Base-by-base conservation (phyloP, 2,113 vertebrate species). In the Ptychochromis oligacanthus region DNA sequence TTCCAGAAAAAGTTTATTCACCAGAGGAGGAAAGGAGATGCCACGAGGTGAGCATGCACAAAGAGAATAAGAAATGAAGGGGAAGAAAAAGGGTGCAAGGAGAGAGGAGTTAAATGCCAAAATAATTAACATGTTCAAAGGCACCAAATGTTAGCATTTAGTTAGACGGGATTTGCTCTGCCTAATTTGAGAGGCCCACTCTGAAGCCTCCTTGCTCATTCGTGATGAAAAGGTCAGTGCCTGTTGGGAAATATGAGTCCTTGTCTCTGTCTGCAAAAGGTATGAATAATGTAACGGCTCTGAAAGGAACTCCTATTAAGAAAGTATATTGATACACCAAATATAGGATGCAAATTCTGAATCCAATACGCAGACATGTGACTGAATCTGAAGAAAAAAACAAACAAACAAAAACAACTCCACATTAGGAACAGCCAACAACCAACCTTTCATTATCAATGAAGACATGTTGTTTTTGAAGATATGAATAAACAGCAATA, bases 101-200 rank as follows among this genome's bases (percentile, higher is more conserved):
- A 28, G 17, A 52, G 26, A 72, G 46, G 18, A 0, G 46, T 54
- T 72, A 82, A 87, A 91, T 85, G 84, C 55, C 79, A 77, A 72
- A 86, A 54, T 34, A 54, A 72, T 72, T 72, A 72, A 31, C 65
- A 72, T 52, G 17, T 52, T 72, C 65, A 52, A 9, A 54, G 46
- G 46, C 46, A 46, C 46, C 11, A 0, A 54, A n/a, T n/a, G 46
- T 72, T 3, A n/a, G 46, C 67, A 54, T 72, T 72, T 43, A 54
- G 46, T 72, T 34, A 54, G 6, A 34, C 1, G 1, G 26, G 67
- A 72, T 72, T 54, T 72, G 67, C 43, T 20, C 43, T 20, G 43
- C 17, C 43, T 72, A 20, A 52, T 72, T 72, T 72, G 65, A 31
- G 24, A 72, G 43, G 10, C 65, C 24, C 4, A 52, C 24, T 52